A percentile compares a stretch with the other conserved stretches of the same genome.
Conservation (phyloP, 2,113 vertebrate genomes). For the Orthonyx spaldingii region DNA sequence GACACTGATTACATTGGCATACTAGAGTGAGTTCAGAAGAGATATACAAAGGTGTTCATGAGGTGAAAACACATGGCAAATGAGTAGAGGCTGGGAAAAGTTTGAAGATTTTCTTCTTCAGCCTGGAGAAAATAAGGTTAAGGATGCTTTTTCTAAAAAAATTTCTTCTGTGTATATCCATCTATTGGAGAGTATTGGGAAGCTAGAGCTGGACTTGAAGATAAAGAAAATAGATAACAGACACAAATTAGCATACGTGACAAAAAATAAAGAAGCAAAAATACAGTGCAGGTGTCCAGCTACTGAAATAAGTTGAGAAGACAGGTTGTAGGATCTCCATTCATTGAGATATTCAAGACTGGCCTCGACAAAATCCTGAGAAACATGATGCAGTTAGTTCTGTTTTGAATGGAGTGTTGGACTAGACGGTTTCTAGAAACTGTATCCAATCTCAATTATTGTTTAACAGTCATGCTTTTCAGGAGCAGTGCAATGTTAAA, state of each 20-base stretch:
- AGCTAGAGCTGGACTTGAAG: background rate
- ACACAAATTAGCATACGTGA: background rate
- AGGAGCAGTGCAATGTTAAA: background rate
- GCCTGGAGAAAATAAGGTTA: background rate
- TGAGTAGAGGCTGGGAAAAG: background rate
- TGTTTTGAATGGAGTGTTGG: background rate
- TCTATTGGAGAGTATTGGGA: rapidly evolving
- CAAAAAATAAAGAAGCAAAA: background rate
- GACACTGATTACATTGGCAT: background rate
- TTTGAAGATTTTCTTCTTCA: background rate
- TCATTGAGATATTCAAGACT: background rate
- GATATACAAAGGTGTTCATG: background rate
- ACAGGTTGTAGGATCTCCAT: background rate
- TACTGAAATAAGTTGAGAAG: background rate
- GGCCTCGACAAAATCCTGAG: background rate
- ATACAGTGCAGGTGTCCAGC: background rate
- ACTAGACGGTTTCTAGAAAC: background rate
- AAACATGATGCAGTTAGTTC: background rate
- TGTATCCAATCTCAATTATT: background rate
- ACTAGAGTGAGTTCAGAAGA: background rate
- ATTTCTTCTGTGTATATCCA: background rate
- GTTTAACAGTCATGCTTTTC: background rate
- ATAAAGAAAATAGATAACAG: background rate
- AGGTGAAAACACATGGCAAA: background rate
- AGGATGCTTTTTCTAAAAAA: too few relatives aligned